Evolutionary conservation across 2,113 vertebrate genomes (phyloP).

Genomic region (Vimba vimba): DNA sequence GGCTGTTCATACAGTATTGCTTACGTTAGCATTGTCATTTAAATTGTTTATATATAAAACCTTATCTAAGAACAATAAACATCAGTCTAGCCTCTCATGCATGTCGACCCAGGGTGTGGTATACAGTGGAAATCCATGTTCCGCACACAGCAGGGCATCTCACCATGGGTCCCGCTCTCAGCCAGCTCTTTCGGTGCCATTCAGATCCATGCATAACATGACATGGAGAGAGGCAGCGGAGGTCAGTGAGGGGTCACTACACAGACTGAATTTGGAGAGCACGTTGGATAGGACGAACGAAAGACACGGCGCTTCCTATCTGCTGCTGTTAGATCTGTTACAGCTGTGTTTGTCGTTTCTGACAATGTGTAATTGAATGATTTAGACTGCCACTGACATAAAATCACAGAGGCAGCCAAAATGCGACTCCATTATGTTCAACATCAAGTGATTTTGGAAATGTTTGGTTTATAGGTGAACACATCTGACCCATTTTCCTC

Average conservation of each 20-base stretch:
- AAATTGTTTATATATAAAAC: slow-evolving; percentile 5
- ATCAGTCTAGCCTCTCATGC: slow-evolving; percentile 23
- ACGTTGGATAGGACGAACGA: background rate
- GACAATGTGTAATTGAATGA: background rate
- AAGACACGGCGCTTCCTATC: background rate
- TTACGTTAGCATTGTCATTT: background rate
- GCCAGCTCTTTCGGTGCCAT: background rate
- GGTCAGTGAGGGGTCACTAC: background rate
- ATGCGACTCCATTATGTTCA: background rate
- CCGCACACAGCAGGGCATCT: slow-evolving; percentile 39
- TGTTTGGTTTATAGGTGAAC: slow-evolving; percentile 42
- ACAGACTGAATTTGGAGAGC: slow-evolving; percentile 17
- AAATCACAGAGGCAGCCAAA: background rate
- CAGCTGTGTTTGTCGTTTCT: slow-evolving; percentile 9
- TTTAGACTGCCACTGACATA: slow-evolving; percentile 13
- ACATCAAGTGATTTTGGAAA: slow-evolving; percentile 5
- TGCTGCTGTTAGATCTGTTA: slow-evolving; percentile 20
- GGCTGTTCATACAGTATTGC: background rate
- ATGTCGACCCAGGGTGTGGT: slow-evolving; percentile 42
- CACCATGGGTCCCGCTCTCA: background rate
- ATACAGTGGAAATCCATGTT: slow-evolving; percentile 52
- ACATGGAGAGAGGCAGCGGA: background rate
- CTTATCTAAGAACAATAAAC: slow-evolving; percentile 35
- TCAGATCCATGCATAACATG: background rate
- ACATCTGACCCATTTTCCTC: slow-evolving; percentile 59